Percentiles rank a stretch among this genome's conserved stretches.
These are phyloP conservation scores for Tragelaphus oryx DNA, from an alignment of 2,797 vertebrate genomes.

Conservation along the genomic window DNA sequence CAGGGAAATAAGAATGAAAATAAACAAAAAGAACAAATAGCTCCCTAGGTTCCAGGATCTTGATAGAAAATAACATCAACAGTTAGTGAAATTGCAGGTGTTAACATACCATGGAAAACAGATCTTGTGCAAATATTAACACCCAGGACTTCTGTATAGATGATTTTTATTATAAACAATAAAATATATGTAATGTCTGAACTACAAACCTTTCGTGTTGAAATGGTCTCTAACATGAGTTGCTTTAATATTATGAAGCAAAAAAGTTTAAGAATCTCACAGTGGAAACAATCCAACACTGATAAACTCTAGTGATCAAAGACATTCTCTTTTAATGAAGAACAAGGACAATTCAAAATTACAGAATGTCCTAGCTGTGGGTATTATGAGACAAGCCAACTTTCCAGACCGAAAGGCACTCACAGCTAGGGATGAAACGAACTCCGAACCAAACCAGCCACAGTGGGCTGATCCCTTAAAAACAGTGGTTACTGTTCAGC, in stretches of 20 bases:
- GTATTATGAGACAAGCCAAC: slow-evolving; percentile 81
- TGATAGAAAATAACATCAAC: slow-evolving; percentile 78
- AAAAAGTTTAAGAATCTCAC: slow-evolving; percentile 78
- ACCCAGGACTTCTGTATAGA: slow-evolving; percentile 75
- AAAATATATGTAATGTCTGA: slow-evolving; percentile 78
- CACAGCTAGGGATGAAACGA: slow-evolving; percentile 81
- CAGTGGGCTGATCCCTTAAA: slow-evolving; percentile 53
- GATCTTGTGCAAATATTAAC: slow-evolving; percentile 80
- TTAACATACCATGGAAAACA: slow-evolving; percentile 80
- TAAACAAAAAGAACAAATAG: slow-evolving; percentile 76
- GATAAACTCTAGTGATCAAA: slow-evolving; percentile 81
- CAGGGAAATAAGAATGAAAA: slow-evolving; percentile 76
- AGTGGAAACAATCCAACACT: slow-evolving; percentile 81
- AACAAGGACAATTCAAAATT: slow-evolving; percentile 80
- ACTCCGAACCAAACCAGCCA: slow-evolving; percentile 70
- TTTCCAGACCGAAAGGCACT: slow-evolving; percentile 86
- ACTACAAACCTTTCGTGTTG: slow-evolving; percentile 76
- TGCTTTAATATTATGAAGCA: slow-evolving; percentile 73
- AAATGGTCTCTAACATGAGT: slow-evolving; percentile 79
- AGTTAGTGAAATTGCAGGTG: slow-evolving; percentile 79
- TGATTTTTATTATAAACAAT: slow-evolving; percentile 78
- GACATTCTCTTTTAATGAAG: slow-evolving; percentile 79
- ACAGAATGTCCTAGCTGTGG: slow-evolving; percentile 79
- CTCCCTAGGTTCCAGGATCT: slow-evolving; percentile 75
- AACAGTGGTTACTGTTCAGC: slow-evolving; percentile 58